Evolutionary conservation across 2,797 vertebrate species (phyloP).

Genomic region (Trematomus bernacchii): DNA sequence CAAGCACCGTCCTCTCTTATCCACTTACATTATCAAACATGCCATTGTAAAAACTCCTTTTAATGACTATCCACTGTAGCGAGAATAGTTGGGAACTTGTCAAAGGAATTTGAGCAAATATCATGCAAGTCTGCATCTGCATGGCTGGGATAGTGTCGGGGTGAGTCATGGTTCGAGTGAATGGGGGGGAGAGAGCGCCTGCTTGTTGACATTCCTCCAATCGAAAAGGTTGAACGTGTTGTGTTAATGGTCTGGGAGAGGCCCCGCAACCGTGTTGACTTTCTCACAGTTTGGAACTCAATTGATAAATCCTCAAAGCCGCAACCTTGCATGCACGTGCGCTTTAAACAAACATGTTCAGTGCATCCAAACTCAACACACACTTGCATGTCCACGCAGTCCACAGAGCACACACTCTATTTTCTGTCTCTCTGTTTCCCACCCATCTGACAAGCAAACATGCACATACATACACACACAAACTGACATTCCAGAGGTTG

Average conservation of each 20-base stretch:
- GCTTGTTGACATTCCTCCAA: conserved; percentile 79
- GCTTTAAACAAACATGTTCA: not conserved
- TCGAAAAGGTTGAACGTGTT: conserved; percentile 65
- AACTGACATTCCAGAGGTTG: conserved; percentile 83
- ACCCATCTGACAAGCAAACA: conserved; percentile 53
- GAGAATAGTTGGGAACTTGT: conserved; percentile 30
- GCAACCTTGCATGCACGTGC: not conserved
- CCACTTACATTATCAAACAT: conserved; percentile 43
- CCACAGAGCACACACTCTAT: conserved; percentile 3
- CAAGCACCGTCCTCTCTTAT: conserved; percentile 7
- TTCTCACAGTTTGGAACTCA: conserved; percentile 71
- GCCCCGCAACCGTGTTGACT: conserved; percentile 74
- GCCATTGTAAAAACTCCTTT: conserved; percentile 10
- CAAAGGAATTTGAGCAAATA: conserved; percentile 73
- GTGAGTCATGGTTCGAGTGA: conserved; percentile 74
- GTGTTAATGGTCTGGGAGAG: conserved; percentile 59
- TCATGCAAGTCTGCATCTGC: conserved; percentile 82
- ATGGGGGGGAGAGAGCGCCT: conserved; percentile 59
- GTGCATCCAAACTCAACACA: not conserved
- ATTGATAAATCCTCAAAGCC: conserved; percentile 61
- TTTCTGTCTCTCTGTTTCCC: conserved; percentile 36
- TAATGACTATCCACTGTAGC: conserved; percentile 32
- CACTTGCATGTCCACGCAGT: not conserved
- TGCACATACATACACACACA: conserved; percentile 59
- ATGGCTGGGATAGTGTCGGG: conserved; percentile 65